Base-by-base conservation (phyloP, 2,797 vertebrate species). In the Leucoraja ocellata region DNA sequence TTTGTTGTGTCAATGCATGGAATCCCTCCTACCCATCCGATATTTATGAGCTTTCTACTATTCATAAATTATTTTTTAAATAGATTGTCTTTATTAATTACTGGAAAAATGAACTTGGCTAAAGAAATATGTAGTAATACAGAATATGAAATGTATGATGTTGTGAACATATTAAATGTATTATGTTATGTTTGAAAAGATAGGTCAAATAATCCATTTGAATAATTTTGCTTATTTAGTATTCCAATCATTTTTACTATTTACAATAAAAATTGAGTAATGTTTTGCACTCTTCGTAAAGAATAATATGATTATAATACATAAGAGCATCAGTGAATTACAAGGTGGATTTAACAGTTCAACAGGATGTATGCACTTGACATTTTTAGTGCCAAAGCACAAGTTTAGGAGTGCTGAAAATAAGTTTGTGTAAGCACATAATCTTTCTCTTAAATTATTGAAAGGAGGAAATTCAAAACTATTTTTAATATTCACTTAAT, bases 191-290 rank as follows among this genome's bases (percentile, higher is more conserved):
- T 63, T 86, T 86, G 84, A 88, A 68, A 65, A 32, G 84, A 21
- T n/a, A 32, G 14, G n/a, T 88, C 14, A 32, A 88, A 36, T 88
- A 23, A 61, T 63, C 61, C 68, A 63, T 68, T 88, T 68, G 0
- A 65, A 65, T 88, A 86, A 63, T 36, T 65, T 63, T 36, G 14
- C 84, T 88, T 65, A 88, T 88, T 88, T 88, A 36, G 84, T 63
- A 68, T 68, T 6, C 61, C 58, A 88, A 88, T n/a, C 63, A 88
- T 65, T 73, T 61, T 9, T 88, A 65, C 63, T 88, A 63, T 16
- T 88, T 88, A 88, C 32, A 63, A 21, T 16, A 68, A n/a, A 88
- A 68, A 88, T 63, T 32, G 80, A 16, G 14, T 16, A 63, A 65
- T 32, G 2, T 68, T 18, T 88, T 88, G 84, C 83, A 63, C 83